Evolutionary conservation across 1,140 invertebrate genomes (phyloP).

Genomic region (Oreohelix idahoensis): DNA sequence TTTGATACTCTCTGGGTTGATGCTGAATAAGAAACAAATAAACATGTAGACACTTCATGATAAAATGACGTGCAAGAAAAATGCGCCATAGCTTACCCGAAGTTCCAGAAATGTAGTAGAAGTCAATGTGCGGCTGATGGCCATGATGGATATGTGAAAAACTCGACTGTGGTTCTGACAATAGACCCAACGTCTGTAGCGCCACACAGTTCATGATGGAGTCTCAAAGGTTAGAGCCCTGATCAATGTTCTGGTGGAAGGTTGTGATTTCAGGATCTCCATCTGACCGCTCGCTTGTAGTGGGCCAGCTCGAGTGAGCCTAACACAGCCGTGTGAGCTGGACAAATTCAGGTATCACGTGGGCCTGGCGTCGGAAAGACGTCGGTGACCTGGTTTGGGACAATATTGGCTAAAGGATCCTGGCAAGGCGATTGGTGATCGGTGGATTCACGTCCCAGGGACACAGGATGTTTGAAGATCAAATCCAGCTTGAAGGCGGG

Average conservation of each 20-base stretch:
- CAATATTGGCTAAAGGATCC: constrained; percentile 27
- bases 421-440: constrained; percentile 12
- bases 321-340: not conserved
- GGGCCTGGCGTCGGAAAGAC: not conserved
- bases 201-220: not conserved
- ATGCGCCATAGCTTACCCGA: not conserved
- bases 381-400: constrained; percentile 10
- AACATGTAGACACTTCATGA: too few relatives aligned
- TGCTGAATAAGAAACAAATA: too few relatives aligned
- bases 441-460: not conserved
- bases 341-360: not conserved
- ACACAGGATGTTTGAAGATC: constrained; percentile 17
- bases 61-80: not conserved
- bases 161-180: not conserved
- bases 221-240: not conserved
- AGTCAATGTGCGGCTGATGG: not conserved
- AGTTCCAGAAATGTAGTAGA: not conserved
- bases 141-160: not conserved
- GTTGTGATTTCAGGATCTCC: not conserved
- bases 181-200: not conserved
- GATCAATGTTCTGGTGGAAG: not conserved
- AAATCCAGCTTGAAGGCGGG: not conserved
- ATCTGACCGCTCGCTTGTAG: constrained; percentile 14
- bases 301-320: not conserved
- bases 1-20: too few relatives aligned